A percentile compares a stretch with the other conserved stretches of the same genome.
These are phyloP conservation scores for Homarus gammarus DNA, from an alignment of 2,888 invertebrate species.

Conservation along the genomic window DNA sequence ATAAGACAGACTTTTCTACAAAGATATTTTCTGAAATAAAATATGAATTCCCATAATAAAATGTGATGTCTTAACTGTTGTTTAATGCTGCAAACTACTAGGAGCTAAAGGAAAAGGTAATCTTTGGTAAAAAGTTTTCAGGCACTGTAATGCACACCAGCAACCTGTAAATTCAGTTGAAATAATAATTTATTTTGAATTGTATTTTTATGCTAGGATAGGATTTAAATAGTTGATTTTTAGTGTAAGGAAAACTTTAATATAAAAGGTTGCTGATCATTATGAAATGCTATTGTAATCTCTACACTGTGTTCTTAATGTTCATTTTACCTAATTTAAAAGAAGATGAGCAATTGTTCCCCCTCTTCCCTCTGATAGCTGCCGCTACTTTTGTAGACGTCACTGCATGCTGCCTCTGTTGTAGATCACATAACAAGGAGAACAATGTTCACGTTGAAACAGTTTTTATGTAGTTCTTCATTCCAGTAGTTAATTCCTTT, in stretches of 20 bases:
- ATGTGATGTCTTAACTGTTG: constrained; percentile 29
- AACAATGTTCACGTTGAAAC: neutral
- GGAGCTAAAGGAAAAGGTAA: constrained; percentile 34
- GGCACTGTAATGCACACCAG: neutral
- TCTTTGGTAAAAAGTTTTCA: neutral
- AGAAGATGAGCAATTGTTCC: constrained; percentile 10
- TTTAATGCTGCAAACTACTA: constrained; percentile 38
- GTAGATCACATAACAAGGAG: constrained; percentile 25
- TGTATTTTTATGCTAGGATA: neutral
- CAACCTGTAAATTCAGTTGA: neutral
- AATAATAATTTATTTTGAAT: neutral
- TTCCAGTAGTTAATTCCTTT: constrained; percentile 1
- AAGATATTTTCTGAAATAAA: neutral
- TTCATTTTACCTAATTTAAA: neutral
- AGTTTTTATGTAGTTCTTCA: constrained; percentile 17
- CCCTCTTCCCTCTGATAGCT: constrained; percentile 23
- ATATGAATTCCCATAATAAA: neutral
- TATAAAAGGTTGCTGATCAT: neutral
- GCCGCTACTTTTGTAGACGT: neutral
- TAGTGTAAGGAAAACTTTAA: neutral
- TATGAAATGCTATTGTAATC: neutral
- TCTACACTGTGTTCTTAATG: constrained; percentile 2
- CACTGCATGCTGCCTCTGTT: constrained; percentile 26
- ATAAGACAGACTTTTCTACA: neutral
- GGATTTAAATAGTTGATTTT: neutral